Conservation (phyloP, 2,888 invertebrate species). For the Amiota communis region DNA sequence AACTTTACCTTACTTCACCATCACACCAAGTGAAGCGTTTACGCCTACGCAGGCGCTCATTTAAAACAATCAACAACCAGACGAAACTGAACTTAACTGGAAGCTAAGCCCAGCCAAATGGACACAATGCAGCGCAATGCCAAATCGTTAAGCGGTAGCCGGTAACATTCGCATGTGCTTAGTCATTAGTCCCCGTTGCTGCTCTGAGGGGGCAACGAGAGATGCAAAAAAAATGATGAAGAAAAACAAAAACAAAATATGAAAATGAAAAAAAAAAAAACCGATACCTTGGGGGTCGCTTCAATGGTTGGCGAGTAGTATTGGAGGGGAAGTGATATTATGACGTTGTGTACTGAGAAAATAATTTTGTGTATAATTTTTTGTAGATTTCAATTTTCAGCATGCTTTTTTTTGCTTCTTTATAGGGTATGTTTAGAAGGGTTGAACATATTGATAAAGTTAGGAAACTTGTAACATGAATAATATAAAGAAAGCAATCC, state of each 20-base stretch:
- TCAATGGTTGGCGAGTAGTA: not conserved
- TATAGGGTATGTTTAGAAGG: too few relatives aligned
- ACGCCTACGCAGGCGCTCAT: conserved; percentile 54
- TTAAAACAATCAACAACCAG: conserved; percentile 47
- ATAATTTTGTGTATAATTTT: conserved; percentile 6
- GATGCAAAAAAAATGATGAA: conserved; percentile 42
- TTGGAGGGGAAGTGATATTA: not conserved
- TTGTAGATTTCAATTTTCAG: conserved; percentile 1
- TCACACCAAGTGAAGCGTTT: conserved; percentile 29
- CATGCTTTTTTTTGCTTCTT: not conserved
- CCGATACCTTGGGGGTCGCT: not conserved
- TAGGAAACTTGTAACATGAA: too few relatives aligned
- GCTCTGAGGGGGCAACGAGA: conserved; percentile 25
- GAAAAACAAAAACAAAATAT: conserved; percentile 18
- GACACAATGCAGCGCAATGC: conserved; percentile 12
- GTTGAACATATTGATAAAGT: too few relatives aligned
- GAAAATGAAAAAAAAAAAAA: not conserved
- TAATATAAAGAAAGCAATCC: too few relatives aligned
- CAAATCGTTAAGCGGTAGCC: conserved; percentile 52
- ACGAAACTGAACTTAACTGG: not conserved
- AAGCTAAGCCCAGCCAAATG: not conserved
- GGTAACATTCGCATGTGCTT: conserved; percentile 40
- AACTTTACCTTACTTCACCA: not conserved
- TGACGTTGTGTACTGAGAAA: not conserved
- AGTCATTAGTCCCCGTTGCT: conserved; percentile 45